phyloP scores from a whole-genome alignment of 2,888 invertebrate genomes.

The Sericinus montela region DNA sequence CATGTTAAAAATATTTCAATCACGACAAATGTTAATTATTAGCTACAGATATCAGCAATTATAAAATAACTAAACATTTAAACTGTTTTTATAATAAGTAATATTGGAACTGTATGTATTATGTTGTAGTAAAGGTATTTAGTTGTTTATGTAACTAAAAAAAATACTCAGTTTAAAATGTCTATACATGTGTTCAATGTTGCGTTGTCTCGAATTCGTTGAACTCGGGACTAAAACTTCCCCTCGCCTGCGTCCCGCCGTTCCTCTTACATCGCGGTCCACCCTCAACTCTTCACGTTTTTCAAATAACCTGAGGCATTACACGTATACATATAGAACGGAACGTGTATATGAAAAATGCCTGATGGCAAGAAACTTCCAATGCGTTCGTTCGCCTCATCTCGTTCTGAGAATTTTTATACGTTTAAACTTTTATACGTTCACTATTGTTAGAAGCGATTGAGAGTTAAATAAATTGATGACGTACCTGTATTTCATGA shows the following conservation, averaged over 20 bases:
- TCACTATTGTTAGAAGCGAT: slow-evolving; percentile 36
- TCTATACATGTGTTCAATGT: too few relatives aligned
- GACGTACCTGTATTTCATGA: background rate
- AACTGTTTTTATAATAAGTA: too few relatives aligned
- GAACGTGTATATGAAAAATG: slow-evolving; percentile 42
- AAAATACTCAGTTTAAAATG: too few relatives aligned
- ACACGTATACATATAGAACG: slow-evolving; percentile 24
- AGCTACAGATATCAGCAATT: too few relatives aligned
- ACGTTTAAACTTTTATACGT: slow-evolving; percentile 27
- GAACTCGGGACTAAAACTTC: slow-evolving; percentile 37
- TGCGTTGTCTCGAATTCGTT: slow-evolving; percentile 40
- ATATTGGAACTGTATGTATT: too few relatives aligned
- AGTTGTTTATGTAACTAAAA: too few relatives aligned
- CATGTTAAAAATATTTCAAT: too few relatives aligned
- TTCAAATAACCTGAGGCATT: slow-evolving; percentile 40
- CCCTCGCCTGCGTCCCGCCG: slow-evolving; percentile 5
- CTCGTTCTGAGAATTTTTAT: slow-evolving; percentile 42
- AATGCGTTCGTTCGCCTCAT: slow-evolving; percentile 52
- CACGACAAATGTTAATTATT: too few relatives aligned
- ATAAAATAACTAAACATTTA: too few relatives aligned
- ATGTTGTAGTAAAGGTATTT: too few relatives aligned
- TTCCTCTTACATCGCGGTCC: slow-evolving; percentile 25
- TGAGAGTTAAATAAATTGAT: slow-evolving; percentile 22
- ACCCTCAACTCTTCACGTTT: slow-evolving; percentile 51
- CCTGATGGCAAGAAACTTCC: slow-evolving; percentile 48